Evolutionary conservation across 2,888 invertebrate genomes (phyloP).

Genomic region (Mechanitis messenoides): DNA sequence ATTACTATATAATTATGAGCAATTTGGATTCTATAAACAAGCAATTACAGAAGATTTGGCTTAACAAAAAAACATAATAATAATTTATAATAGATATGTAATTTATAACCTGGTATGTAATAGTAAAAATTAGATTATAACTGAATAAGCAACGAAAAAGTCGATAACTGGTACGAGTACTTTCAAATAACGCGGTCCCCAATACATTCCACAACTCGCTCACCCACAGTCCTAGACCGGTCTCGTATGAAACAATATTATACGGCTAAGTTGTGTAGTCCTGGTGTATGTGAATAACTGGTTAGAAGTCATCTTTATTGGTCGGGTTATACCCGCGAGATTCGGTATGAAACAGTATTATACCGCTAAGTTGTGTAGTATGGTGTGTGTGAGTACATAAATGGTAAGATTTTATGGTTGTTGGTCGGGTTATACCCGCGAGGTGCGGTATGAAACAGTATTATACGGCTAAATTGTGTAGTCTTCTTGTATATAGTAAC

Average conservation of each 20-base stretch:
- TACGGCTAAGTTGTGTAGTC: slow-evolving; percentile 42
- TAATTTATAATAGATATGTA: slow-evolving; percentile 22
- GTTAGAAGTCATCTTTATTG: too few relatives aligned
- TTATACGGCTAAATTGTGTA: slow-evolving; percentile 45
- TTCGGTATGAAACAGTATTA: slow-evolving; percentile 33
- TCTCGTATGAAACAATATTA: slow-evolving; percentile 62
- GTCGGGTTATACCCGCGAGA: too few relatives aligned
- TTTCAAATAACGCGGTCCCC: slow-evolving; percentile 67
- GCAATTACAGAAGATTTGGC: slow-evolving; percentile 38
- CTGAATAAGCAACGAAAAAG: slow-evolving; percentile 39
- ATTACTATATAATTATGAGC: slow-evolving; percentile 50
- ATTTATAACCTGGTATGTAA: slow-evolving; percentile 18
- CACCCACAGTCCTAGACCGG: slow-evolving; percentile 73
- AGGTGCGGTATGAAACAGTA: slow-evolving; percentile 49
- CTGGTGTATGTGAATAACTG: too few relatives aligned
- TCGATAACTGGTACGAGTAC: slow-evolving; percentile 56
- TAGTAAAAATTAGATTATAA: slow-evolving; percentile 21
- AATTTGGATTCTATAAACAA: slow-evolving; percentile 57
- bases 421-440: too few relatives aligned
- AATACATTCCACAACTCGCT: slow-evolving; percentile 73
- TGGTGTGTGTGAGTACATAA: slow-evolving; percentile 28
- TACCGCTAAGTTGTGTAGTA: slow-evolving; percentile 52
- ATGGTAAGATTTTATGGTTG: too few relatives aligned
- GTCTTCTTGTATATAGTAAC: too few relatives aligned
- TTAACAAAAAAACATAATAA: slow-evolving; percentile 39